Evolutionary conservation across 2,797 vertebrate genomes (phyloP).

Genomic region (Aeoliscus strigatus): DNA sequence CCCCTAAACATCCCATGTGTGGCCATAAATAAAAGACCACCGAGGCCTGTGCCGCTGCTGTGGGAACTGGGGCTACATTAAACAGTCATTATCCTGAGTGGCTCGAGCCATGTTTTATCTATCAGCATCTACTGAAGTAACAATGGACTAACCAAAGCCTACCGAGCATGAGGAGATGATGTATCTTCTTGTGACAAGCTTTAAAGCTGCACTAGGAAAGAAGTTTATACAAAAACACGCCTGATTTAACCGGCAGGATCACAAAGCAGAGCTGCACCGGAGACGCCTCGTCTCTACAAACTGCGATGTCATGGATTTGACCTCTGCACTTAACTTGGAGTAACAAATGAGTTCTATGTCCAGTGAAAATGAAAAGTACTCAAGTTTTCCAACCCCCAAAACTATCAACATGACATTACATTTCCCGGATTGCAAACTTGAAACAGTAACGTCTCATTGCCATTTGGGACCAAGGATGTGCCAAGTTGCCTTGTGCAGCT

Average conservation of each 20-base stretch:
- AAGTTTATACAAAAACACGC: constrained; percentile 26
- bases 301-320: constrained; percentile 6
- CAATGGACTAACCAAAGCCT: constrained; percentile 32
- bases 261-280: constrained; percentile 5
- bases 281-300: neutral
- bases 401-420: too few species aligned
- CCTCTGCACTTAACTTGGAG: too few species aligned
- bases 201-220: constrained; percentile 31
- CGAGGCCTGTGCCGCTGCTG: constrained; percentile 45
- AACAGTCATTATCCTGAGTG: constrained; percentile 62
- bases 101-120: constrained; percentile 54
- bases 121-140: constrained; percentile 54
- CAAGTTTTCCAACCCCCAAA: too few species aligned
- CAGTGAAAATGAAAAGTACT: neutral
- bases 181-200: constrained; percentile 29
- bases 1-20: constrained; percentile 49
- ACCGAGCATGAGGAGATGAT: constrained; percentile 29
- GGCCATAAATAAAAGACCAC: constrained; percentile 47
- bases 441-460: constrained; percentile 25
- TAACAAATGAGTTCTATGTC: too few species aligned
- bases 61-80: constrained; percentile 68
- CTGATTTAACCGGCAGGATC: constrained; percentile 3
- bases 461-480: constrained; percentile 33
- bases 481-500: constrained; percentile 32
- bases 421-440: constrained; percentile 28